Base-by-base conservation (phyloP, 2,888 invertebrate genomes). In the Drosophila subsilvestris region DNA sequence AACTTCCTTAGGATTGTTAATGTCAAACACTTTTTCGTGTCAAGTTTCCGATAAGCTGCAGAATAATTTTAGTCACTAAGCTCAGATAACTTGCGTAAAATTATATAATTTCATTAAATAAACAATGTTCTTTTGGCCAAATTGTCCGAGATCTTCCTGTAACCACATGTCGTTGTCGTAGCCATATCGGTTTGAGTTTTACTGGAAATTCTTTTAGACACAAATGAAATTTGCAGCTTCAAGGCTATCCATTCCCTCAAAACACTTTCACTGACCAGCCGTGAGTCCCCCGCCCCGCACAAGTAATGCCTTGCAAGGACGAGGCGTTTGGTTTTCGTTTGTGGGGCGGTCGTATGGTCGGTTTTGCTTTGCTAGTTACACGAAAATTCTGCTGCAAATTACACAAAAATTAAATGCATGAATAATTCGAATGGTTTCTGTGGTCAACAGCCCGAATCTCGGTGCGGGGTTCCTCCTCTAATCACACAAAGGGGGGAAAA, bases 351-450 rank as follows among this genome's bases (percentile, higher is more conserved):
- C 17, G 29, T 9, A 5, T 10, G 18, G 50, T 77, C 74, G 65
- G 54, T 65, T 71, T 63, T 63, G 51, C 68, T 57, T 57, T 55
- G 65, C 79, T 81, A 73, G 71, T 71, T 63, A 74, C 86, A 79
- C 74, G 72, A 88, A 79, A 88, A 74, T 88, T 73, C 71, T 85
- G 86, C 86, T 88, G 72, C 80, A 83, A 88, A 83, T 83, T 83
- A 83, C 86, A 83, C 78, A 86, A 85, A 81, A 86, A 85, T 88
- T 86, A 86, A 85, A 86, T 84, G 85, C 85, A 85, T 85, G 85
- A 88, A 85, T 85, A 85, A 85, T 88, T 85, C 85, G 71, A 78
- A 88, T 86, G 89, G 85, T 88, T 88, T 75, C 89, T 86, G 84
- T 85, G 88, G 88, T 88, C 84, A 70, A 75, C 72, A 59, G 76